Percentiles rank a stretch among this genome's conserved stretches.
Evolutionary conservation across 2,113 vertebrate genomes (phyloP).

Genomic region (Ptychochromis oligacanthus): DNA sequence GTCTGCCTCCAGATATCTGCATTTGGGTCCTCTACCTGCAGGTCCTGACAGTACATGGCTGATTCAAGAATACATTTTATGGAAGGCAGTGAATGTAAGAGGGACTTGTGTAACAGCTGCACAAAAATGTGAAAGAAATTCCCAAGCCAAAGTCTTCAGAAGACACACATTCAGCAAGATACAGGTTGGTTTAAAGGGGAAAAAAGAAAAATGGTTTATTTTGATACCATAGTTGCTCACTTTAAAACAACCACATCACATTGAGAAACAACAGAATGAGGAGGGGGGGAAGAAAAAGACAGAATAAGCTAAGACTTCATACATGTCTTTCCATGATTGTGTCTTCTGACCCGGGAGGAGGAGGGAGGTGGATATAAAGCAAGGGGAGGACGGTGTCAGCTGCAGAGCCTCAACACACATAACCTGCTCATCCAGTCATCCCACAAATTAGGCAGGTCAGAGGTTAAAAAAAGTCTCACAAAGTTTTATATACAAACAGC

Average conservation of each 20-base stretch:
- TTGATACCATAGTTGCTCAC: constrained; percentile 54
- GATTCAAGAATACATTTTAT: not conserved
- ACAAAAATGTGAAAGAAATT: not conserved
- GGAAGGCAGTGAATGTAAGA: not conserved
- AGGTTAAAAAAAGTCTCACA: constrained; percentile 38
- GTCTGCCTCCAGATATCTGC: not conserved
- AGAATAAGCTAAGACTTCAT: constrained; percentile 42
- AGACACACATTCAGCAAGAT: not conserved
- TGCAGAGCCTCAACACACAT: constrained; percentile 11
- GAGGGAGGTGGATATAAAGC: constrained; percentile 12
- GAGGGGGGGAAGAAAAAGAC: constrained; percentile 54
- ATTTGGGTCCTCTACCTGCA: not conserved
- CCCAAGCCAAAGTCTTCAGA: not conserved
- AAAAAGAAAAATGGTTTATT: constrained; percentile 60
- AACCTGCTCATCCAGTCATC: constrained; percentile 23
- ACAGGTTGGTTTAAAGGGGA: constrained; percentile 15
- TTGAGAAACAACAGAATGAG: constrained; percentile 57
- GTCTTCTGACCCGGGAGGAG: constrained; percentile 30
- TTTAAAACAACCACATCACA: constrained; percentile 72
- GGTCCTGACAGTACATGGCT: not conserved
- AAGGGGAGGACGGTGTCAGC: constrained; percentile 1
- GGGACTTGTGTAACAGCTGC: not conserved
- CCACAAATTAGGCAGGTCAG: constrained; percentile 32
- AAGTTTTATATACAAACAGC: constrained; percentile 53
- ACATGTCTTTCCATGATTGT: constrained; percentile 40